Evolutionary conservation across 2,113 vertebrate species (phyloP).

Genomic region (Glareola pratincola): DNA sequence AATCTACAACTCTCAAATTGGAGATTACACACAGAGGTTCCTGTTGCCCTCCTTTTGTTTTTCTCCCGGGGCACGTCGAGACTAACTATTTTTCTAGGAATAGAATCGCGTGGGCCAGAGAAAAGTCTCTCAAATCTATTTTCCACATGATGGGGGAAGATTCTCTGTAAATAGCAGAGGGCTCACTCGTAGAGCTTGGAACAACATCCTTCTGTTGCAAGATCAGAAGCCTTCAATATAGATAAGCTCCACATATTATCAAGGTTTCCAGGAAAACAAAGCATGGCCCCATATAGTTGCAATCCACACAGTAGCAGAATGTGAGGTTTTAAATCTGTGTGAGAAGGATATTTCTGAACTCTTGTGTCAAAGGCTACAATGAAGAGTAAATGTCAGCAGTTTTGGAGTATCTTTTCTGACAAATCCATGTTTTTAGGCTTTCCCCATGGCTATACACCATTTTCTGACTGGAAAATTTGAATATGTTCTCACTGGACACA

Average conservation of each 20-base stretch:
- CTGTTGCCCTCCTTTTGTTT: conserved; percentile 3
- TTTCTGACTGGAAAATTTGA: not conserved
- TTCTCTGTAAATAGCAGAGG: not conserved
- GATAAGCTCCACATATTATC: not conserved
- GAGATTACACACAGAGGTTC: not conserved
- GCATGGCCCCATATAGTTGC: not conserved
- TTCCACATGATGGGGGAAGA: not conserved
- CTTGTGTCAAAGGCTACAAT: not conserved
- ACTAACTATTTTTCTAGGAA: conserved; percentile 38
- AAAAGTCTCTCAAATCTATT: not conserved
- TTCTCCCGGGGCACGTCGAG: not conserved
- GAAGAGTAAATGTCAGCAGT: not conserved
- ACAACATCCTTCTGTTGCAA: not conserved
- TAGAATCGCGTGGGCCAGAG: not conserved
- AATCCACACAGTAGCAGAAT: not conserved
- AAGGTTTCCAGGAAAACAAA: not conserved
- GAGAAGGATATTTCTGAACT: not conserved
- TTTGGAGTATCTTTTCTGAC: not conserved
- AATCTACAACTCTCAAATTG: not conserved
- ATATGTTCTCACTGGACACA: rapidly evolving
- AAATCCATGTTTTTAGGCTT: not conserved
- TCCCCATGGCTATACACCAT: not conserved
- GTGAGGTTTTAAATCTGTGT: not conserved
- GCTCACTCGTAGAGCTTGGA: not conserved
- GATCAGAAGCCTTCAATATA: not conserved